Evolutionary conservation across 2,797 vertebrate genomes (phyloP).

Genomic region (Lagodon rhomboides): DNA sequence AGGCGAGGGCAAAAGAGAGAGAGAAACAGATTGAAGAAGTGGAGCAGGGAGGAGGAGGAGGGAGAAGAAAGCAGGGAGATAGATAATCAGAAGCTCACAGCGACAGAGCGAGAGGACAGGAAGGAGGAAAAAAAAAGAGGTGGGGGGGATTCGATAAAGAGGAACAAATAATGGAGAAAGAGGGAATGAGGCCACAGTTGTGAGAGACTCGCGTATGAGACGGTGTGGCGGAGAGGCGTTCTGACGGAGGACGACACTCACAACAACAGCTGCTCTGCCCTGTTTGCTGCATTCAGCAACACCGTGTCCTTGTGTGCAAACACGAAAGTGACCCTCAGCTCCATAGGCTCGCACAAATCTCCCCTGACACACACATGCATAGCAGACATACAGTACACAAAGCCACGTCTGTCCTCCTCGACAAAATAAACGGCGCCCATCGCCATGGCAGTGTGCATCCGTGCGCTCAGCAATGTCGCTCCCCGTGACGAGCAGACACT

Average conservation of each 20-base stretch:
- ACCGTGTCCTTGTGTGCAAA: conserved; percentile 53
- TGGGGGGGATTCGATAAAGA: background rate
- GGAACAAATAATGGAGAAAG: conserved; percentile 43
- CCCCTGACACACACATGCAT: conserved; percentile 11
- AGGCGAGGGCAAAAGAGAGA: conserved; percentile 14
- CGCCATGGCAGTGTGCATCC: conserved; percentile 61
- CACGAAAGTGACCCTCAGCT: conserved; percentile 54
- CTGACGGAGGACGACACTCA: conserved; percentile 39
- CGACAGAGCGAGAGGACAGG: conserved; percentile 33
- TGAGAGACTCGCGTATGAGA: conserved; percentile 60
- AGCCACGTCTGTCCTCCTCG: conserved; percentile 52
- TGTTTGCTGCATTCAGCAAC: conserved; percentile 41
- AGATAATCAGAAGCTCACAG: conserved; percentile 56
- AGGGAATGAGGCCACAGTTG: conserved; percentile 62
- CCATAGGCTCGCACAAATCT: conserved; percentile 21
- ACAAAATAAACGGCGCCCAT: conserved; percentile 40
- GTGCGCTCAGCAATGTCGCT: conserved; percentile 53
- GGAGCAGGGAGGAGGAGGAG: conserved; percentile 39
- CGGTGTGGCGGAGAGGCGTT: conserved; percentile 20
- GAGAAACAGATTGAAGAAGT: conserved; percentile 61
- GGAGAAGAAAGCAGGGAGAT: conserved; percentile 43
- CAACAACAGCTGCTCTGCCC: conserved; percentile 60
- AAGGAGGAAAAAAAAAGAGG: conserved; percentile 11
- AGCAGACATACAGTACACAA: conserved; percentile 52
- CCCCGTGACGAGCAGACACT: conserved; percentile 40